Percentiles rank a stretch among this genome's conserved stretches.
Conservation (phyloP, 1,140 invertebrate genomes). For the Drosophila guanche region DNA sequence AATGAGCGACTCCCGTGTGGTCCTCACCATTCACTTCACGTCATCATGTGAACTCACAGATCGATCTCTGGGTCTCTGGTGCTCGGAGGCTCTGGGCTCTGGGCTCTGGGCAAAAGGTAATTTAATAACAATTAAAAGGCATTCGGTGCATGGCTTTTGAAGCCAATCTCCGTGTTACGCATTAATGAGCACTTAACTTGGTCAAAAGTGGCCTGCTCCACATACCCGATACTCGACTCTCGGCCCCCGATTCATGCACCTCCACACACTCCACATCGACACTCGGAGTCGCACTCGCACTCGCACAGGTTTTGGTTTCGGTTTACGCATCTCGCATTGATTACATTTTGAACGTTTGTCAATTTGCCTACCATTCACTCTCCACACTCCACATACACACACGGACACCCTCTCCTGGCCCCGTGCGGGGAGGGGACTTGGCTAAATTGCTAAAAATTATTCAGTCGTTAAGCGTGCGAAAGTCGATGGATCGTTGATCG, state of each 20-base stretch:
- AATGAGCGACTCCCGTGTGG: constrained; percentile 44
- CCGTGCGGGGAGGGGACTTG: constrained; percentile 7
- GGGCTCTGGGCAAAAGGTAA: constrained; percentile 56
- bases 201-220: constrained; percentile 78
- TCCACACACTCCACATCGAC: constrained; percentile 4
- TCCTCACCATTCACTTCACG: constrained; percentile 55
- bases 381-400: constrained; percentile 11
- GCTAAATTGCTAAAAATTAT: constrained; percentile 70
- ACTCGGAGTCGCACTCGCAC: constrained; percentile 20
- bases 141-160: constrained; percentile 79
- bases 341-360: constrained; percentile 82
- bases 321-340: constrained; percentile 74
- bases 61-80: constrained; percentile 39
- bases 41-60: constrained; percentile 46
- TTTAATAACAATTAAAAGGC: constrained; percentile 82
- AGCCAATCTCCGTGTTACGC: constrained; percentile 82
- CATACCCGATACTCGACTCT: constrained; percentile 38
- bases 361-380: constrained; percentile 67
- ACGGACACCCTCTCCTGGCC: neutral
- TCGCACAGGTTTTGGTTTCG: constrained; percentile 51
- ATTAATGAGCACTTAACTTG: constrained; percentile 83
- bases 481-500: constrained; percentile 25
- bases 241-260: constrained; percentile 19
- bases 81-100: constrained; percentile 5
- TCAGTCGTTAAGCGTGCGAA: constrained; percentile 76